Evolutionary conservation across 2,888 invertebrate genomes (phyloP), one percentile per base, ranked within the genome.

Genomic region (Acanthopleura granulata): DNA sequence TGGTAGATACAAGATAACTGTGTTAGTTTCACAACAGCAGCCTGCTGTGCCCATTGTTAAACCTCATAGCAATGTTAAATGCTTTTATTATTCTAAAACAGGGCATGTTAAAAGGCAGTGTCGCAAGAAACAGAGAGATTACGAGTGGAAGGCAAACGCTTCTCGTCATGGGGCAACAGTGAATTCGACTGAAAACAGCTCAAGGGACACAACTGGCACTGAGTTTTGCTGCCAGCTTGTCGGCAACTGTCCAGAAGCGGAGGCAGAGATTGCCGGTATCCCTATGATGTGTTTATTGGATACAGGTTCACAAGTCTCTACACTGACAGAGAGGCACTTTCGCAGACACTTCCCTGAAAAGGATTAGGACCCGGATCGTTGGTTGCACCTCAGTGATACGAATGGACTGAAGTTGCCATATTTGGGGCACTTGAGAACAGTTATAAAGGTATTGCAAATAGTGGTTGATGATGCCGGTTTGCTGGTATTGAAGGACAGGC

Each of bases 301-400:
- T n/a, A n/a, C n/a, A n/a, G n/a, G n/a, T n/a, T 66, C 66, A 66
- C 66, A 66, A 66, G 25, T 25, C 25, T 22, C 22, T 27, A 66
- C 66, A 18, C 1, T 66, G 16, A 66, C 66, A 27, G 66, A 66
- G 29, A 6, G 22, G 22, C 25, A 22, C 25, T 66, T 22, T 27
- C 6, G 29, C 1, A 15, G 25, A 27, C 16, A 66, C 25, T 27
- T 66, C 16, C 1, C 25, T 27, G 3, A 27, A 22, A 15, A 66
- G 25, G 6, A 22, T 27, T 16, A n/a, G n/a, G n/a, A n/a, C n/a
- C n/a, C n/a, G n/a, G n/a, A n/a, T n/a, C 25, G 25, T 15, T 66
- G 29, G 22, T 66, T 66, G 25, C 18, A 27, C 15, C 66, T 66
- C 25, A 27, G 4, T 22, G 66, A 9, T 22, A 27, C 66, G 18